Base-by-base conservation (phyloP, 2,797 vertebrate species). In the Malacoraja senta region DNA sequence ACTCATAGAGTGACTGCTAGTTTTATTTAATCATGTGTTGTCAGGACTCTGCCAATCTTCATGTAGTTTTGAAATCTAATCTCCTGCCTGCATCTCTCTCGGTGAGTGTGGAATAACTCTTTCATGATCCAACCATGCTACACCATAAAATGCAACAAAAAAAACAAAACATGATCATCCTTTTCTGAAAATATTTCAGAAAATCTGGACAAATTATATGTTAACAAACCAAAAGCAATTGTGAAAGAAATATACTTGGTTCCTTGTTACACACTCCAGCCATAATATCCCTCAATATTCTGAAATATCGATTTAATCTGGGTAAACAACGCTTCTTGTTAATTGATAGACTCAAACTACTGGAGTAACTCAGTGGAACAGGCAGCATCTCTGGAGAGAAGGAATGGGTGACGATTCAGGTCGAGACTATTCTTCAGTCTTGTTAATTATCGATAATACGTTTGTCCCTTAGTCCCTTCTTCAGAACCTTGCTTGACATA, bases 1-100 rank as follows among this genome's bases (percentile, higher is more conserved):
- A 93, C 94, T 95, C 94, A 95, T 94, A 76, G 93, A 94, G 94
- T 93, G 94, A 94, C 90, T n/a, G 32, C n/a, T 81, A 0, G 10
- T 53, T 92, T 92, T 58, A 92, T 58, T 92, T 92, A 71, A 92
- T 92, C 90, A 76, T 92, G 38, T 76, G 71, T 92, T 92, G 90
- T 76, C 71, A 58, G 76, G 90, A 53, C 90, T 74, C 90, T 92
- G 71, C 71, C 90, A 92, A 92, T 92, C 71, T 74, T 74, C 71
- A 29, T 92, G 90, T 58, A 92, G 74, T 76, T 92, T 92, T 91
- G 68, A 91, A 74, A 91, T 91, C 24, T 91, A 91, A 24, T 74
- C 29, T 92, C 38, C 90, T 74, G 90, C 71, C 44, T 92, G 90
- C 71, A 24, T 53, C 13, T 92, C 76, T 38, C 71, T n/a, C 15